Evolutionary conservation across 1,140 invertebrate genomes (phyloP).

Genomic region (Zaprionus nigranus): DNA sequence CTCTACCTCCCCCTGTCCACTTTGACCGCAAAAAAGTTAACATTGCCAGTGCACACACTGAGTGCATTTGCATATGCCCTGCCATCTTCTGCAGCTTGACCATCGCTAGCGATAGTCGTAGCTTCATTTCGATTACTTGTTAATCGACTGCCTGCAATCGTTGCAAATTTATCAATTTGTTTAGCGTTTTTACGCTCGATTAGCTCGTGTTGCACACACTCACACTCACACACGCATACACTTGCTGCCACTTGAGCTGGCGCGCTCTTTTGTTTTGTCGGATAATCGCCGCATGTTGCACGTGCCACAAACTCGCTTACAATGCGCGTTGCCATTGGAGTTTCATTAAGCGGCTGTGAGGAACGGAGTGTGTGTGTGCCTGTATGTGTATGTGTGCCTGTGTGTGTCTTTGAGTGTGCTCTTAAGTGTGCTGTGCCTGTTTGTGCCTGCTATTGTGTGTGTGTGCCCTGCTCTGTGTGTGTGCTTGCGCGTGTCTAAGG

Average conservation of each 20-base stretch:
- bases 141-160: slow-evolving; percentile 22
- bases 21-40: slow-evolving; percentile 1
- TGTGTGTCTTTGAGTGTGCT: not conserved
- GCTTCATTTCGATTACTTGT: not conserved
- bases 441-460: not conserved
- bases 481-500: slow-evolving; percentile 5
- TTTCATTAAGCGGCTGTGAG: slow-evolving; percentile 59
- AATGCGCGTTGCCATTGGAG: slow-evolving; percentile 55
- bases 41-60: not conserved
- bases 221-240: no score
- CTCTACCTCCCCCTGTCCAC: not conserved
- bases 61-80: slow-evolving; percentile 33
- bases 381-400: not conserved
- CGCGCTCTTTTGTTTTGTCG: slow-evolving; percentile 64
- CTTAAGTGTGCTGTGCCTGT: not conserved
- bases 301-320: slow-evolving; percentile 61
- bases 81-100: slow-evolving; percentile 5
- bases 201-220: slow-evolving; percentile 50
- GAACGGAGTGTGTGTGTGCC: not conserved
- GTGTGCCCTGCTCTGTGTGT: not conserved
- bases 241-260: slow-evolving; percentile 19
- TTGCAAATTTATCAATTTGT: slow-evolving; percentile 16
- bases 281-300: slow-evolving; percentile 46
- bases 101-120: not conserved
- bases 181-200: slow-evolving; percentile 76